Percentiles rank a stretch among this genome's conserved stretches.
Evolutionary conservation across 1,140 invertebrate genomes (phyloP).

Genomic region (Penaeus indicus): DNA sequence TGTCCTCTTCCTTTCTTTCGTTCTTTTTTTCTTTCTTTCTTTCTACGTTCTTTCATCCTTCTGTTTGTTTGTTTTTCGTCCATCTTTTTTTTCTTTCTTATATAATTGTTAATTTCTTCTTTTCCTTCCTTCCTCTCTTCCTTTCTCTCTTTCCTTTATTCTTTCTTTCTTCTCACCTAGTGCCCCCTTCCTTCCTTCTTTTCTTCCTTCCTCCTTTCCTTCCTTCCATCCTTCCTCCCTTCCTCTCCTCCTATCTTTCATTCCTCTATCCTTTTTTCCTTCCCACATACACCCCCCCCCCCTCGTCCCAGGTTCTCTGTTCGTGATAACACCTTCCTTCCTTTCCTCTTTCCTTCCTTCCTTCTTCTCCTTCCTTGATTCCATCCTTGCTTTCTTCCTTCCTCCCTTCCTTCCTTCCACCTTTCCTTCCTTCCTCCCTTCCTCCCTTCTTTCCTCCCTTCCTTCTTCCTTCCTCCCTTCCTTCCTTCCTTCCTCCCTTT

Average conservation of each 20-base stretch:
- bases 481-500: no score
- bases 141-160: not conserved
- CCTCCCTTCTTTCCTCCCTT: not conserved
- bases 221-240: not conserved
- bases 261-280: not conserved
- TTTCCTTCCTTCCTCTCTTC: not conserved
- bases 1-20: no score
- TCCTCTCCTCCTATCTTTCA: not conserved
- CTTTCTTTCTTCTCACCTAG: not conserved
- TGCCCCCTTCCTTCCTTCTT: not conserved
- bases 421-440: no score
- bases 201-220: not conserved
- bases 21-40: no score
- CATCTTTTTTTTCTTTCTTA: no score
- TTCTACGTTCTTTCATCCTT: no score
- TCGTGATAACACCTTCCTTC: no score
- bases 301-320: no score
- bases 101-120: not conserved
- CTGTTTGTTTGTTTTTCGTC: no score
- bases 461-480: no score
- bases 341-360: not conserved
- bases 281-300: not conserved
- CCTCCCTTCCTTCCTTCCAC: not conserved
- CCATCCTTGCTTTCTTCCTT: not conserved
- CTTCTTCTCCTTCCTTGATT: not conserved